These are phyloP conservation scores for Zeuzera pyrina DNA, from an alignment of 2,888 invertebrate species.

Conservation along the genomic window DNA sequence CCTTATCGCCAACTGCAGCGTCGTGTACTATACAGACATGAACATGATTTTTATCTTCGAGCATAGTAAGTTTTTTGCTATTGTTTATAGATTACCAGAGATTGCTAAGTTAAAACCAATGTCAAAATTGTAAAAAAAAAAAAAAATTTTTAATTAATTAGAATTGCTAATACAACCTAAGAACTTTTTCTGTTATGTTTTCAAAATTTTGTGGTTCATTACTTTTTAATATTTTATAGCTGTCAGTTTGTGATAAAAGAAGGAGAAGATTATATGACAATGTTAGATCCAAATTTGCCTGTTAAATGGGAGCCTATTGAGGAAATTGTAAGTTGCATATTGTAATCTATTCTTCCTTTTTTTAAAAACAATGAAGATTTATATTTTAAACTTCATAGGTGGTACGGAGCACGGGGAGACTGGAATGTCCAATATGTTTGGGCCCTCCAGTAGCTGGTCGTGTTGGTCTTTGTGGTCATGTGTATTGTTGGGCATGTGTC, in stretches of 20 bases:
- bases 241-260: constrained; percentile 96
- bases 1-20: constrained; percentile 39
- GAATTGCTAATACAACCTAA: no score
- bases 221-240: no score
- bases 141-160: no score
- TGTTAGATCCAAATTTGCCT: constrained; percentile 88
- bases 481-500: constrained; percentile 96
- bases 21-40: constrained; percentile 77
- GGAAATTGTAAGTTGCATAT: constrained; percentile 84
- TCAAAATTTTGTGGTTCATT: no score
- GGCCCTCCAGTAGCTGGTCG: constrained; percentile 90
- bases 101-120: no score
- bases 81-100: no score
- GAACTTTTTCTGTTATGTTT: no score
- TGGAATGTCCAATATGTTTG: constrained; percentile 92
- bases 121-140: no score
- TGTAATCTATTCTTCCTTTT: no score
- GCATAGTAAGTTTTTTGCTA: constrained; percentile 81
- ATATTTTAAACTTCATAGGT: no score
- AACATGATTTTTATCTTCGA: constrained; percentile 94
- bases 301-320: constrained; percentile 95
- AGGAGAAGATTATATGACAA: constrained; percentile 83
- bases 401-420: constrained; percentile 49
- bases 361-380: no score
- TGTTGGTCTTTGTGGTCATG: constrained; percentile 95